phyloP scores from a whole-genome alignment of 1,140 invertebrate genomes.

The Whitmania pigra region DNA sequence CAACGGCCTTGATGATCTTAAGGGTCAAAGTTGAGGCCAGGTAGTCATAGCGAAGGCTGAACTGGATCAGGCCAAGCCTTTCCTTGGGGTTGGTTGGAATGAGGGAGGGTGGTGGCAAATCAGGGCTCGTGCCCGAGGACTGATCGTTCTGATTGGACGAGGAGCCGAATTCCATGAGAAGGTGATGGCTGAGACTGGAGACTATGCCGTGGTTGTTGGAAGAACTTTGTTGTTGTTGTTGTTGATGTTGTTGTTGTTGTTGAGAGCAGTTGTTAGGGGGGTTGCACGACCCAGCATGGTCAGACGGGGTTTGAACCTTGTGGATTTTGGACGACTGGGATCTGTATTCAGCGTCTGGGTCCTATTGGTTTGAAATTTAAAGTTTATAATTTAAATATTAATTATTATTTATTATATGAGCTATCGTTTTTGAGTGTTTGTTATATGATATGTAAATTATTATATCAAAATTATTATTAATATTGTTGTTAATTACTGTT shows the following conservation, averaged over 20 bases:
- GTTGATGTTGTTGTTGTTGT: not conserved
- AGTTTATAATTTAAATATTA: too few relatives aligned
- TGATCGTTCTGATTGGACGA: constrained; percentile 2
- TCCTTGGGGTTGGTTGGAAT: constrained; percentile 4
- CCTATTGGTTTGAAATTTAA: not conserved
- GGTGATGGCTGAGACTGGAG: not conserved
- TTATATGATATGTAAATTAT: too few relatives aligned
- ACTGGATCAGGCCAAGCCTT: not conserved
- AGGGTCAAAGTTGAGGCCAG: not conserved
- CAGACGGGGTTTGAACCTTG: not conserved
- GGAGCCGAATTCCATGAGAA: constrained; percentile 7
- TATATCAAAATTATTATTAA: too few relatives aligned
- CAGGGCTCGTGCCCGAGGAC: not conserved
- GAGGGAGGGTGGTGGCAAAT: not conserved
- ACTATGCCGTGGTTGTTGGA: constrained; percentile 11
- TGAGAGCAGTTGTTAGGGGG: not conserved
- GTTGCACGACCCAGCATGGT: not conserved
- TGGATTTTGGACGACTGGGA: not conserved
- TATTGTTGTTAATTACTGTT: too few relatives aligned
- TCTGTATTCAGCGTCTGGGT: not conserved
- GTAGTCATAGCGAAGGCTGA: constrained; percentile 12
- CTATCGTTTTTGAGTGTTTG: too few relatives aligned
- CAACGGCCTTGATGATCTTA: constrained; percentile 13
- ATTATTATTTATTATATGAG: too few relatives aligned
- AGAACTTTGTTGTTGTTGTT: not conserved